These are phyloP conservation scores for Desmophyllum pertusum DNA, from an alignment of 92 coral and sea anemone species.

Conservation along the genomic window DNA sequence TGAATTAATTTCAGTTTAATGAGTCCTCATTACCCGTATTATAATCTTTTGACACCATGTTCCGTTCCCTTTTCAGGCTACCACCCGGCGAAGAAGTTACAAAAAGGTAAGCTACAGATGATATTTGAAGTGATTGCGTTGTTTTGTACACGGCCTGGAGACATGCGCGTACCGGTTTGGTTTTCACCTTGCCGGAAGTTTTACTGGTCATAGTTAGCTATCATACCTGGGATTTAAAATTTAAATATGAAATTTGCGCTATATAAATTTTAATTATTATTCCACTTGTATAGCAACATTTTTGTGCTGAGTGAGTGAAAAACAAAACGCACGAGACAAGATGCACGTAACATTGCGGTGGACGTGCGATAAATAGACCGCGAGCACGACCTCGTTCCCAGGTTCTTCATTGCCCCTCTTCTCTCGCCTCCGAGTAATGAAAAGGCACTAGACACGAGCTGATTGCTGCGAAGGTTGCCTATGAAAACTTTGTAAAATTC, in stretches of 20 bases:
- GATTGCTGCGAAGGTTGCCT: background rate
- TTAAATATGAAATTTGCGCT: too few relatives aligned
- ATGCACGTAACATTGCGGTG: background rate
- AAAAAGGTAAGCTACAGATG: background rate
- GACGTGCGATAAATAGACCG: background rate
- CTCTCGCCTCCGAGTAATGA: background rate
- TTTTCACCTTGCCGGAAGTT: too few relatives aligned
- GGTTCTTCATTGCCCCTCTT: background rate
- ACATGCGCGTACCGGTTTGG: background rate
- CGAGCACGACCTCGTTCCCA: background rate
- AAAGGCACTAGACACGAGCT: background rate
- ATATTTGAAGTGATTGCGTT: background rate
- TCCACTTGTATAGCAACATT: background rate
- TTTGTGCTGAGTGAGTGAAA: background rate
- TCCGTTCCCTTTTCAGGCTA: background rate
- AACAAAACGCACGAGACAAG: background rate
- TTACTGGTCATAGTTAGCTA: too few relatives aligned
- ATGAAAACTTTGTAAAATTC: too few relatives aligned
- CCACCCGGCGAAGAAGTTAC: slow-evolving; percentile 9
- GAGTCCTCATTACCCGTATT: background rate
- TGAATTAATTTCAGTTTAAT: too few relatives aligned
- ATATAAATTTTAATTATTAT: too few relatives aligned
- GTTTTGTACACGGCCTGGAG: background rate
- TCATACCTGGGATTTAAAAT: too few relatives aligned
- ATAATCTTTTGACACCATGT: background rate